Conservation (phyloP, 2,113 vertebrate species). For the Camelus dromedarius region DNA sequence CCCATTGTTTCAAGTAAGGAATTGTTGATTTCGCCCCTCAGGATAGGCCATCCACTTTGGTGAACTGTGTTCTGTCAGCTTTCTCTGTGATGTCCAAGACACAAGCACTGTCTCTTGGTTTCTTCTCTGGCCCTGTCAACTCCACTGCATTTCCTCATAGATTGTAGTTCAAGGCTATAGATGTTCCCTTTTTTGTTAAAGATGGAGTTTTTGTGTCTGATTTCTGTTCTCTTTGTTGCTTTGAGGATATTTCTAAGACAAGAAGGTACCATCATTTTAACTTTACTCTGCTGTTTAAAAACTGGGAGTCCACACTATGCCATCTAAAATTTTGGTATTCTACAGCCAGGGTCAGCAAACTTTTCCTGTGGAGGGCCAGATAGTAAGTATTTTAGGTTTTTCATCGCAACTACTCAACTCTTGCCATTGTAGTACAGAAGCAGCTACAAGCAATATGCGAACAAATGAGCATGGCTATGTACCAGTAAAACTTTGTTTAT, state of each 20-base stretch:
- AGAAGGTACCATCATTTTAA: not conserved
- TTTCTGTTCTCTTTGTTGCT: not conserved
- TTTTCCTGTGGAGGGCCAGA: not conserved
- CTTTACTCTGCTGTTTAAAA: not conserved
- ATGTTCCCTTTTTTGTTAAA: not conserved
- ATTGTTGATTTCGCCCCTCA: not conserved
- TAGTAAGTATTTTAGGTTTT: not conserved
- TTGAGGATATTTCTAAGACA: not conserved
- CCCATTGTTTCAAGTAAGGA: not conserved
- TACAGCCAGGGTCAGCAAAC: not conserved
- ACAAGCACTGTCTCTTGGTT: not conserved
- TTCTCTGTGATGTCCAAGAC: not conserved
- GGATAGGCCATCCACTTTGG: not conserved
- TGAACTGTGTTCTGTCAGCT: not conserved
- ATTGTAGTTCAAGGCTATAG: not conserved
- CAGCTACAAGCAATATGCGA: not conserved
- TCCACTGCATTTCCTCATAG: not conserved
- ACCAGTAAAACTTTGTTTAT: not conserved
- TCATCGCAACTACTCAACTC: not conserved
- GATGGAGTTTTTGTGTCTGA: not conserved
- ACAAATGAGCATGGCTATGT: not conserved
- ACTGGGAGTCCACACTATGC: not conserved
- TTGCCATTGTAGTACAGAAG: not conserved
- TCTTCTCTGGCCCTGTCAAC: not conserved
- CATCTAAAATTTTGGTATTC: not conserved